A percentile compares a stretch with the other conserved stretches of the same genome.
phyloP scores from a whole-genome alignment of 2,797 vertebrate genomes.

The Myripristis murdjan region DNA sequence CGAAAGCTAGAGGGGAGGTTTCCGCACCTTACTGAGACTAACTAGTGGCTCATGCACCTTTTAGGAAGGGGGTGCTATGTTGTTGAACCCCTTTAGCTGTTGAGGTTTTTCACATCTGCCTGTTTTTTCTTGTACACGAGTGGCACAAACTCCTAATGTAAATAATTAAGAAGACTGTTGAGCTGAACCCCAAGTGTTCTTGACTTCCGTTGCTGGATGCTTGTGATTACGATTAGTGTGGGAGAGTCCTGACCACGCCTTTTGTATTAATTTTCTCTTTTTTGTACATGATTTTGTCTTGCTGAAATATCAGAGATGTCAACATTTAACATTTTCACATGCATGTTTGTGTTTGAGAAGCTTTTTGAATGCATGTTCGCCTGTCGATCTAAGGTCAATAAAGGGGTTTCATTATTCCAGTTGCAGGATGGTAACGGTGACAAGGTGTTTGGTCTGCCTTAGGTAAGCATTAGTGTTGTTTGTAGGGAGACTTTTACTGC shows the following conservation, averaged over 20 bases:
- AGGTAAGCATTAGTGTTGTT: constrained; percentile 33
- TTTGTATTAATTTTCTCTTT: constrained; percentile 43
- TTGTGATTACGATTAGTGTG: constrained; percentile 43
- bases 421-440: constrained; percentile 35
- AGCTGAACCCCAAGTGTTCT: constrained; percentile 80
- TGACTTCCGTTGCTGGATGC: constrained; percentile 67
- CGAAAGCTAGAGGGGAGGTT: constrained; percentile 65
- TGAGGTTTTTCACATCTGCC: constrained; percentile 44
- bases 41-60: constrained; percentile 83
- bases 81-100: constrained; percentile 69
- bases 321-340: constrained; percentile 11
- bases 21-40: constrained; percentile 85
- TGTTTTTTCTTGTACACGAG: constrained; percentile 53
- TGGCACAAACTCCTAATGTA: constrained; percentile 72
- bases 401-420: constrained; percentile 36
- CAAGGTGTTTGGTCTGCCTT: constrained; percentile 34
- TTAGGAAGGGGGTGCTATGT: constrained; percentile 61
- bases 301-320: constrained; percentile 6
- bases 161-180: constrained; percentile 81
- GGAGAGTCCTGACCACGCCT: not conserved
- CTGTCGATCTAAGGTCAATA: constrained; percentile 35
- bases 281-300: constrained; percentile 30
- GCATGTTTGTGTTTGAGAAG: constrained; percentile 46
- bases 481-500: constrained; percentile 24
- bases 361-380: constrained; percentile 49